Conservation (phyloP, 2,888 invertebrate genomes). For the Cephus spinipes region DNA sequence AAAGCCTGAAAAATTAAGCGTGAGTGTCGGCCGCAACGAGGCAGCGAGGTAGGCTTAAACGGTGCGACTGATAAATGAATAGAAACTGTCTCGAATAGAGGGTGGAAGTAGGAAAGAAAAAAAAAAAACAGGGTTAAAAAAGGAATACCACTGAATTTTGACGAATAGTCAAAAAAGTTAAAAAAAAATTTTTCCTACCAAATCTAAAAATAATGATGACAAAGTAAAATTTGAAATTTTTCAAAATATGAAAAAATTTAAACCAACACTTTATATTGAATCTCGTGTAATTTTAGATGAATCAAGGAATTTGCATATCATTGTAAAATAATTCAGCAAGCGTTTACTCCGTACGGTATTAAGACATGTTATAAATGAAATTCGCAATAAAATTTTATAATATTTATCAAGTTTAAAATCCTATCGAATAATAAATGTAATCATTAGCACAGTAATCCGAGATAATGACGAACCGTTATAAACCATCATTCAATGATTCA, state of each 20-base stretch:
- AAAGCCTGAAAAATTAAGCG: slow-evolving; percentile 55
- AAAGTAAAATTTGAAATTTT: not conserved
- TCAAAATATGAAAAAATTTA: not conserved
- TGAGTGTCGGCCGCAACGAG: slow-evolving; percentile 39
- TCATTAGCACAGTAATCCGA: too few relatives aligned
- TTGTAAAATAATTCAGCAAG: too few relatives aligned
- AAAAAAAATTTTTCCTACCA: not conserved
- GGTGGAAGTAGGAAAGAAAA: not conserved
- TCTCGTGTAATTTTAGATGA: not conserved
- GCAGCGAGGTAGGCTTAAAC: slow-evolving; percentile 25
- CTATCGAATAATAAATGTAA: too few relatives aligned
- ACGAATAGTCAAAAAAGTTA: not conserved
- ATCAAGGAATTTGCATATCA: too few relatives aligned
- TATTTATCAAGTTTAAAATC: not conserved
- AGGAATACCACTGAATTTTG: slow-evolving; percentile 1
- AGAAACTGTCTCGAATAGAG: slow-evolving; percentile 12
- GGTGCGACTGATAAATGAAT: slow-evolving; percentile 47
- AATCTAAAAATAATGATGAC: not conserved
- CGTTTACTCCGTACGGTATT: not conserved
- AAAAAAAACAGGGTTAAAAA: slow-evolving; percentile 2
- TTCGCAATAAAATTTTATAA: not conserved
- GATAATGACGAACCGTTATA: not conserved
- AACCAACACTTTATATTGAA: not conserved
- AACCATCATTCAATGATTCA: not conserved
- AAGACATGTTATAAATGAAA: not conserved